These are phyloP conservation scores for Garrulus glandarius DNA, from an alignment of 2,797 vertebrate genomes.

Conservation along the genomic window DNA sequence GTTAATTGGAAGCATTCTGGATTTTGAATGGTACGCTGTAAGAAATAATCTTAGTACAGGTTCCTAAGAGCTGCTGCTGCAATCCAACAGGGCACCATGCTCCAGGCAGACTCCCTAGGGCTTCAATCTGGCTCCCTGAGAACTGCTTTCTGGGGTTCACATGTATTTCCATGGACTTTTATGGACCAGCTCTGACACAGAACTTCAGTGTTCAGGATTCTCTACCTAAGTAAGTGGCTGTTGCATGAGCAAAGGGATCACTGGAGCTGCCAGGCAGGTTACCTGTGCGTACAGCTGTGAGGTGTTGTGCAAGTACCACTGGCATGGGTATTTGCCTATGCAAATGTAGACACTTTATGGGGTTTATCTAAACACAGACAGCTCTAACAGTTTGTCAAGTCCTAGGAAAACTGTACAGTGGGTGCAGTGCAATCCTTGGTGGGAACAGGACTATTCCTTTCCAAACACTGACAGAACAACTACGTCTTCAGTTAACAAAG, in stretches of 20 bases:
- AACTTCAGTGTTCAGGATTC: not conserved
- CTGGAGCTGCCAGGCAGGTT: not conserved
- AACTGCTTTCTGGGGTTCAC: not conserved
- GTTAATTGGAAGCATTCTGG: not conserved
- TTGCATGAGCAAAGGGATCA: not conserved
- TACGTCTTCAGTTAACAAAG: not conserved
- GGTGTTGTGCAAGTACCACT: not conserved
- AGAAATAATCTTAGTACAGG: not conserved
- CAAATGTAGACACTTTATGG: not conserved
- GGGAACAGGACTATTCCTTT: not conserved
- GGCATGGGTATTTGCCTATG: not conserved
- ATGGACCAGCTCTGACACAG: not conserved
- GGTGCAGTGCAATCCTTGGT: not conserved
- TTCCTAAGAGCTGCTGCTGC: not conserved
- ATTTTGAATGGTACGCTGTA: not conserved
- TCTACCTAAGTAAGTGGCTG: rapidly evolving
- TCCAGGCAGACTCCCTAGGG: not conserved
- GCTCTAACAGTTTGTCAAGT: not conserved
- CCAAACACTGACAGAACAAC: not conserved
- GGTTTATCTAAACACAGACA: not conserved
- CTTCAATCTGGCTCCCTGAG: not conserved
- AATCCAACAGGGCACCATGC: rapidly evolving
- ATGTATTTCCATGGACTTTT: not conserved
- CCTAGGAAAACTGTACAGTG: not conserved
- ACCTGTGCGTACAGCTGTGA: not conserved